Percentiles rank a stretch among this genome's conserved stretches.
Evolutionary conservation across 2,113 vertebrate species (phyloP).

Genomic region (Elgaria multicarinata): DNA sequence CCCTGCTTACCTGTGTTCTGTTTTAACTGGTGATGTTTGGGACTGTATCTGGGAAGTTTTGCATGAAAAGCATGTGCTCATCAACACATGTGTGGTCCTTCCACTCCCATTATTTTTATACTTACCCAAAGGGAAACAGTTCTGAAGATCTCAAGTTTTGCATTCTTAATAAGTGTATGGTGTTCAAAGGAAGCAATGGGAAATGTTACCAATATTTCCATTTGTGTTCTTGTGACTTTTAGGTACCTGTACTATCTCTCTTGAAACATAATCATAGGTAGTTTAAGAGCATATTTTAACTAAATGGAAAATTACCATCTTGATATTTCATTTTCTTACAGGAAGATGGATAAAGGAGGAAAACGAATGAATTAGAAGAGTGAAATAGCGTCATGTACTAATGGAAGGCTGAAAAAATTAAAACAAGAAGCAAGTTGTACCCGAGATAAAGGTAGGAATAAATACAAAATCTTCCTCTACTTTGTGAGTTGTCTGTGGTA

Average conservation of each 20-base stretch:
- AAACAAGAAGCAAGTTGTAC: background rate
- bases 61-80: background rate
- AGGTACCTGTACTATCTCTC: fast-evolving
- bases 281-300: background rate
- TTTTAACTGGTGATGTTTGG: no score
- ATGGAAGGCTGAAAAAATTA: constrained; percentile 4
- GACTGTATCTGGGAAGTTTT: no score
- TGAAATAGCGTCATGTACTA: constrained; percentile 35
- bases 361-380: constrained; percentile 28
- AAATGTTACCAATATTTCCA: background rate
- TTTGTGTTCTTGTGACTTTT: background rate
- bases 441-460: constrained; percentile 8
- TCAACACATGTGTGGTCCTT: constrained; percentile 40
- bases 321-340: background rate
- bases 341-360: constrained; percentile 7
- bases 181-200: fast-evolving
- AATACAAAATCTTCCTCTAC: background rate
- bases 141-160: constrained; percentile 18
- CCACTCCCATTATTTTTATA: constrained; percentile 34
- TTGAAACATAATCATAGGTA: background rate
- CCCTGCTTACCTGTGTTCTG: no score
- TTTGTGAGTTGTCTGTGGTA: background rate
- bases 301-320: background rate
- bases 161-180: constrained; percentile 3
- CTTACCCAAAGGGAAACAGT: constrained; percentile 10